A percentile compares a stretch with the other conserved stretches of the same genome.
Evolutionary conservation across 2,888 invertebrate genomes (phyloP).

Genomic region (Amorpha juglandis): DNA sequence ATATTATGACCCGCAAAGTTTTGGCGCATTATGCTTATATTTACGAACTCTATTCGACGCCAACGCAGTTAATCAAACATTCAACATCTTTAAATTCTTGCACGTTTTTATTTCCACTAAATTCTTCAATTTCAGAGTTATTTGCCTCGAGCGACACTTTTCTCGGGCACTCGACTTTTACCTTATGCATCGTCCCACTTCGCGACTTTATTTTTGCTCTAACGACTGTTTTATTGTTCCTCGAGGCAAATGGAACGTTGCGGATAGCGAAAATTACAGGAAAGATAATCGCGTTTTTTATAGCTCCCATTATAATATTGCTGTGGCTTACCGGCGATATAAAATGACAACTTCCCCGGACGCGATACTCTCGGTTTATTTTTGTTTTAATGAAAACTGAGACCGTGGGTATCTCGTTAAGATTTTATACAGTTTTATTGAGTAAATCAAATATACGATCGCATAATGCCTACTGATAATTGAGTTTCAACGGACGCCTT

Average conservation of each 20-base stretch:
- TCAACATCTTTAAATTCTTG: too few species aligned
- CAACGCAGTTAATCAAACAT: too few species aligned
- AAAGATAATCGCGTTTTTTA: conserved; percentile 57
- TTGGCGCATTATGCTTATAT: too few species aligned
- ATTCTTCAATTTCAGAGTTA: neutral
- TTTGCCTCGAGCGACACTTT: conserved; percentile 6
- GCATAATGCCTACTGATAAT: neutral
- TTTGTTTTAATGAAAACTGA: conserved; percentile 25
- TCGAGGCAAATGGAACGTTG: conserved; percentile 37
- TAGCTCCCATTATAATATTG: conserved; percentile 50
- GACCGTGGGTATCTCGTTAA: conserved; percentile 21
- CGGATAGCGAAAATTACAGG: conserved; percentile 51
- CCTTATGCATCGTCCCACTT: conserved; percentile 35
- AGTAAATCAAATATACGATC: conserved; percentile 6
- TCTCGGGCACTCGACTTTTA: conserved; percentile 34
- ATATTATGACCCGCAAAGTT: too few species aligned
- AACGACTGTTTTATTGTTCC: conserved; percentile 53
- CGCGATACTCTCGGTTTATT: conserved; percentile 17
- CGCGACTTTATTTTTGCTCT: conserved; percentile 43
- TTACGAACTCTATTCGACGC: too few species aligned
- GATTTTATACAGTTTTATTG: conserved; percentile 23
- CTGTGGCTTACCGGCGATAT: conserved; percentile 42
- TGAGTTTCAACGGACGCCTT: conserved; percentile 11
- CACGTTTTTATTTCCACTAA: neutral
- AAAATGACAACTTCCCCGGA: conserved; percentile 41